Conservation (phyloP, 2,113 vertebrate species). For the Zosterops borbonicus region DNA sequence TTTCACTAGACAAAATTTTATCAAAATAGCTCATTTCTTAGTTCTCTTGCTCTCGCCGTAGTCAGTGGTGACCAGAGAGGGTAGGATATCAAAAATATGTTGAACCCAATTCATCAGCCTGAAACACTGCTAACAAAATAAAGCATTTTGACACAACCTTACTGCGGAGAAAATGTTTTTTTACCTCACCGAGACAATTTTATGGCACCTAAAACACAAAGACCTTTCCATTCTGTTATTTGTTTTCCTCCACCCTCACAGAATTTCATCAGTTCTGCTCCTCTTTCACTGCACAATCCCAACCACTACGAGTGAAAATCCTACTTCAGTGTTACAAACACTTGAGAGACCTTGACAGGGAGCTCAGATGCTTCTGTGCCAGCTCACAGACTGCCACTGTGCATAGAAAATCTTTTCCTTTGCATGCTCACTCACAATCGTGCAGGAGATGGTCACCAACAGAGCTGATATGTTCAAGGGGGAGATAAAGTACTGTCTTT, state of each 20-base stretch:
- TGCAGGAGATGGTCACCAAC: not conserved
- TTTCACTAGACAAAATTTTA: not conserved
- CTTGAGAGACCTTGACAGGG: not conserved
- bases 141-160: not conserved
- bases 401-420: not conserved
- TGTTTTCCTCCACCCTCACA: not conserved
- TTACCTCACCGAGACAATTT: not conserved
- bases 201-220: not conserved
- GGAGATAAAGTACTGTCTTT: not conserved
- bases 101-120: not conserved
- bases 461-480: not conserved
- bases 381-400: not conserved
- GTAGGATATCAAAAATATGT: not conserved
- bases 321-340: not conserved
- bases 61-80: not conserved
- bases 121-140: not conserved
- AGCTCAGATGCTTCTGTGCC: not conserved
- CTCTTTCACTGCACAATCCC: not conserved
- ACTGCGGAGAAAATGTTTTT: not conserved
- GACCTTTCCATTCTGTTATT: not conserved
- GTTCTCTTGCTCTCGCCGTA: not conserved
- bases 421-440: not conserved
- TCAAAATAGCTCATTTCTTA: not conserved
- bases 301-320: not conserved
- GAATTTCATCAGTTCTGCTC: not conserved